Conservation (phyloP, 2,797 vertebrate genomes). For the Pipistrellus kuhlii region DNA sequence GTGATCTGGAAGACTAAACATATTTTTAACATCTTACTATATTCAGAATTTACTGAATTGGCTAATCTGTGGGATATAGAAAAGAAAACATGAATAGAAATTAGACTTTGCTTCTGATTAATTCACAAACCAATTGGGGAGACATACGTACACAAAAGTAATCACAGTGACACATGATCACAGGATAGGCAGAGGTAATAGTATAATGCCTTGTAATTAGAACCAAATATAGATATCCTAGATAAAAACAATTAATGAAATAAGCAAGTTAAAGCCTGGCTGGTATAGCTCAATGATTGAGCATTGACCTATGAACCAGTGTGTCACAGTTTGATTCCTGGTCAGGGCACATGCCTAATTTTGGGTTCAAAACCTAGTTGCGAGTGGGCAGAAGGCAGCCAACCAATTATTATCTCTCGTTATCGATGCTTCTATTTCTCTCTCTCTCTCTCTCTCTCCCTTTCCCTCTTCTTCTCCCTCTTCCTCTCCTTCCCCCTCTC, state of each 20-base stretch:
- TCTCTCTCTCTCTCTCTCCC: too few species aligned
- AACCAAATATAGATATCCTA: not conserved
- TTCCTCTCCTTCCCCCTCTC: too few species aligned
- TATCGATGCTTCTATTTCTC: too few species aligned
- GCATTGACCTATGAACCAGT: too few species aligned
- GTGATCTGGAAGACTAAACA: not conserved
- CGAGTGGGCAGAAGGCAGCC: too few species aligned
- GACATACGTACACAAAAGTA: not conserved
- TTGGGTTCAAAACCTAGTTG: too few species aligned
- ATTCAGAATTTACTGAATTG: conserved; percentile 38
- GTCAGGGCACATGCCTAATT: too few species aligned
- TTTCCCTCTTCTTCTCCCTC: too few species aligned
- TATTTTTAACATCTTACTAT: not conserved
- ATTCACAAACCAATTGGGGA: not conserved
- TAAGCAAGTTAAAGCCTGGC: not conserved
- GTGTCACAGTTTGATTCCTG: too few species aligned
- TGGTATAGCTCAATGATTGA: too few species aligned
- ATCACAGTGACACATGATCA: not conserved
- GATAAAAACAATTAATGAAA: not conserved
- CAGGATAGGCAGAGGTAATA: not conserved
- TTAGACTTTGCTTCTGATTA: not conserved
- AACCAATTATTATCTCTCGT: too few species aligned
- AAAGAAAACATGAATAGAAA: not conserved
- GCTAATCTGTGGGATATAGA: not conserved
- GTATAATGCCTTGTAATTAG: not conserved